These are phyloP conservation scores for Canis aureus DNA, from an alignment of 2,113 vertebrate genomes.

Conservation along the genomic window DNA sequence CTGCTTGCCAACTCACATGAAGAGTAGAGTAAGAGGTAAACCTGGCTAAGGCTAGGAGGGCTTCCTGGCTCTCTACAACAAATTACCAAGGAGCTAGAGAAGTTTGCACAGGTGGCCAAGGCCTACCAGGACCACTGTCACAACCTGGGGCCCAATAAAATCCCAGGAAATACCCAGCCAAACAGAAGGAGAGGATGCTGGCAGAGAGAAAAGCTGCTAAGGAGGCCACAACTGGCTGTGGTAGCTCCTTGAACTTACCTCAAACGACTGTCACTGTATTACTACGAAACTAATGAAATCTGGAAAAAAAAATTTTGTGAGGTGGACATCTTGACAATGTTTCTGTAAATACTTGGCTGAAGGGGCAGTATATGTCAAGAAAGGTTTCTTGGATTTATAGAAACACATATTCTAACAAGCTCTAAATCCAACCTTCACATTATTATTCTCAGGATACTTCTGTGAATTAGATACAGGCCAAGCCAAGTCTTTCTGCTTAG, in stretches of 20 bases:
- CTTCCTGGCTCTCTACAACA: background rate
- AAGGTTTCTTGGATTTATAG: background rate
- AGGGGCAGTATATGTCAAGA: background rate
- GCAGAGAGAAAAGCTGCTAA: slow-evolving; percentile 84
- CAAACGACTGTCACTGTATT: fast-evolving
- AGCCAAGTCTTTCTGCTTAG: background rate
- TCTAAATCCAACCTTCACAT: background rate
- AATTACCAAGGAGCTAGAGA: slow-evolving; percentile 84
- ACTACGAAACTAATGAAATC: background rate
- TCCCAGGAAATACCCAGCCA: slow-evolving; percentile 92
- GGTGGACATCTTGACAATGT: background rate
- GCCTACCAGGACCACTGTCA: slow-evolving; percentile 91
- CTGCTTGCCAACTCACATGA: background rate
- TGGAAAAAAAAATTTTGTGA: background rate
- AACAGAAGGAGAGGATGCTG: slow-evolving; percentile 96
- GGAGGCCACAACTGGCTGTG: background rate
- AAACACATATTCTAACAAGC: background rate
- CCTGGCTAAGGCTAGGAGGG: background rate
- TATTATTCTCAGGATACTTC: background rate
- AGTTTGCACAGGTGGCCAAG: slow-evolving; percentile 87
- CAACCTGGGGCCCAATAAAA: slow-evolving; percentile 89
- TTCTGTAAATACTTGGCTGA: background rate
- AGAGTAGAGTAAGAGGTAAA: background rate
- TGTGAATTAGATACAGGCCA: background rate
- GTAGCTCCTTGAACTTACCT: no score